Evolutionary conservation across 2,888 invertebrate genomes (phyloP).

Genomic region (Zaprionus bogoriensis): DNA sequence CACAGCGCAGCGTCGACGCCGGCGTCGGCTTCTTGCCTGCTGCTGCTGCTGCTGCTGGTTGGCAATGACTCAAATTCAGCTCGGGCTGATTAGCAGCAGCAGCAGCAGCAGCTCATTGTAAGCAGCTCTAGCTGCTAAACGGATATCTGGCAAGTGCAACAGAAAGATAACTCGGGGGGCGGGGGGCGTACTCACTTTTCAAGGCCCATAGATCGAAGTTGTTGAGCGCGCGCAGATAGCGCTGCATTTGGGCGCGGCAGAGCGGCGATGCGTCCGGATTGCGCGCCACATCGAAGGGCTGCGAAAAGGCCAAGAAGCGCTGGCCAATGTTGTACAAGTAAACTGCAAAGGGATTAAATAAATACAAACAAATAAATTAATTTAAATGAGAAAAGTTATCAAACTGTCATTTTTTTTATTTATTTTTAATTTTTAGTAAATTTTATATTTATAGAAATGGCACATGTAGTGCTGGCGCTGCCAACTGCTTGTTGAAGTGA

Average conservation of each 20-base stretch:
- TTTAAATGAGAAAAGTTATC: not conserved
- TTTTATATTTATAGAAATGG: no score
- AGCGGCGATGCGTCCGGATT: constrained; percentile 74
- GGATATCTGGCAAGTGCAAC: not conserved
- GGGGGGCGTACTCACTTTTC: constrained; percentile 82
- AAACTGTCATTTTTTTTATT: no score
- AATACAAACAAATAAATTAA: not conserved
- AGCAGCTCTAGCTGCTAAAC: not conserved
- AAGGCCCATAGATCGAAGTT: constrained; percentile 82
- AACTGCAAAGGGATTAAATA: constrained; percentile 64
- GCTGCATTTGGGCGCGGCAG: constrained; percentile 77
- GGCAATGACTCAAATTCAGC: constrained; percentile 71
- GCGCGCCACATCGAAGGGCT: constrained; percentile 79
- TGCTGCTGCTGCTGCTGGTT: constrained; percentile 49
- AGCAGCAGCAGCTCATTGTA: not conserved
- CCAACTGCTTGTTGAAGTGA: constrained; percentile 1
- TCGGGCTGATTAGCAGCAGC: constrained; percentile 8
- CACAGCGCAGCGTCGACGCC: constrained; percentile 36
- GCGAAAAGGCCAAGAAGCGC: constrained; percentile 73
- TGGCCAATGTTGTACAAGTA: constrained; percentile 77
- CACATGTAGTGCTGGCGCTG: not conserved
- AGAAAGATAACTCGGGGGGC: no score
- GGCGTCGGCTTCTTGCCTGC: constrained; percentile 22
- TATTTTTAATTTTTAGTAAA: no score
- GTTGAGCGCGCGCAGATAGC: constrained; percentile 74